Base-by-base conservation (phyloP, 2,888 invertebrate species). In the Autographa gamma region DNA sequence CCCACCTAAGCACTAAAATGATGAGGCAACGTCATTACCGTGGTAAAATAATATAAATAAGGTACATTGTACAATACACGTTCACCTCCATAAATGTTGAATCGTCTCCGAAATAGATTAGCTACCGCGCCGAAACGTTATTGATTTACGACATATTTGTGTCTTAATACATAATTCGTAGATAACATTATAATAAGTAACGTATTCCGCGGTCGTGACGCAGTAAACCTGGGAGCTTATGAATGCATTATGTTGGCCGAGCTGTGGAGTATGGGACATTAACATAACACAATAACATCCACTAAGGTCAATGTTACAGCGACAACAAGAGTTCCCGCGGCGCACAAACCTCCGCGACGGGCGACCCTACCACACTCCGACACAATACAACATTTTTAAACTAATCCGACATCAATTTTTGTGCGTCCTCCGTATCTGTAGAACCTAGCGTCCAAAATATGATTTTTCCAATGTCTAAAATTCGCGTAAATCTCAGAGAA, bases 301-400 rank as follows among this genome's bases (percentile, higher is more conserved):
- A 60, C 56, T 64, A 71, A 74, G 69, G 72, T 77, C 70, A 70
- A 63, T 74, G 71, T 63, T 67, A 76, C 64, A 62, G 48, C 63
- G 56, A 31, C 56, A 60, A 79, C 66, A 66, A 69, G 38, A 61
- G 59, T 34, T 54, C 38, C 67, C 63, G 71, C 63, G 63, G 67
- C 19, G 80, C 52, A 70, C 41, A 14, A 54, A 8, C 54, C 13
- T 5, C 19, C 18, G 18, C 18, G n/a, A n/a, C n/a, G n/a, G n/a
- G n/a, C n/a, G 19, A 9, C 54, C 13, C 25, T 11, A 4, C 11
- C 13, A 56, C 54, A 56, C 25, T 25, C 54, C 9, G 9, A 19
- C 54, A 56, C 54, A 56, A 56, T n/a, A n/a, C 16, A 16, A 8
- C 48, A 16, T 6, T 16, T 13, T 43, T 6, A 34, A 34, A 34